Percentiles rank a stretch among this genome's conserved stretches.
Evolutionary conservation across 2,888 invertebrate genomes (phyloP).

Genomic region (Fissipunctia ypsillon): DNA sequence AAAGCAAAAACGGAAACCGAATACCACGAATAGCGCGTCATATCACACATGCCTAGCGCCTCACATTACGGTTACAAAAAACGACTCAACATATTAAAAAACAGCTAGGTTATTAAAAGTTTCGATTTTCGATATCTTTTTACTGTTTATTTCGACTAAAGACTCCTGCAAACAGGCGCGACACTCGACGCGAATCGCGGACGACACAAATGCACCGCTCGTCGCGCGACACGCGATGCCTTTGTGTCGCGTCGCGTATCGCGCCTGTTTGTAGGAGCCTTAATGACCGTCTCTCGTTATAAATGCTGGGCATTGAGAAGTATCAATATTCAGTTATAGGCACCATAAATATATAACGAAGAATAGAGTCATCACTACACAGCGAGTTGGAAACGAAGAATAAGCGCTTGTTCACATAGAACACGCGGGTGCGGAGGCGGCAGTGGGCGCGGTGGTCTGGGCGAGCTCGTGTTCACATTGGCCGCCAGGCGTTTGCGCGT

Average conservation of each 20-base stretch:
- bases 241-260: no score
- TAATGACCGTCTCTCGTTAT: not conserved
- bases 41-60: not conserved
- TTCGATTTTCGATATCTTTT: not conserved
- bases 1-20: constrained; percentile 20
- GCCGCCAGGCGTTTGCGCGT: no score
- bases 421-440: no score
- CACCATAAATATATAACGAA: not conserved
- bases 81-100: not conserved
- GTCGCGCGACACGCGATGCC: no score
- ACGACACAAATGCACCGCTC: no score
- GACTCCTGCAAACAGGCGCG: no score
- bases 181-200: no score
- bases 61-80: not conserved
- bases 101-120: not conserved
- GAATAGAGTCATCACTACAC: not conserved
- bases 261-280: no score
- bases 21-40: not conserved
- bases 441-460: no score
- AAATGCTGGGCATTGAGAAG: not conserved
- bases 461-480: no score
- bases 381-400: not conserved
- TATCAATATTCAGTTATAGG: not conserved
- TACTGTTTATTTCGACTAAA: no score
- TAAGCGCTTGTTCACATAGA: no score